phyloP scores from a whole-genome alignment of 2,113 vertebrate genomes.

The Ceyx melanurus region DNA sequence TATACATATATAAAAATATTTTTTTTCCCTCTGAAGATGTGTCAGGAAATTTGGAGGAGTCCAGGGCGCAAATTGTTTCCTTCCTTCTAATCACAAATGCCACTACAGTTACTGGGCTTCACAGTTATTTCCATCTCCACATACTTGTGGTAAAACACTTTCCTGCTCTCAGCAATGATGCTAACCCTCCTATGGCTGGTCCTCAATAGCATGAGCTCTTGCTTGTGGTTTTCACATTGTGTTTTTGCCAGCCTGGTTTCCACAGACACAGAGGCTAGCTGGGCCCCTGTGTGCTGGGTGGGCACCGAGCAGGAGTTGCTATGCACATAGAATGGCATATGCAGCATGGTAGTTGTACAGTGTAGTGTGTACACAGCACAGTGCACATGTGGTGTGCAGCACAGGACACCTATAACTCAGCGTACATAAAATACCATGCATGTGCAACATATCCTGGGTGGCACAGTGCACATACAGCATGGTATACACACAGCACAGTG shows the following conservation, averaged over 20 bases:
- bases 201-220: background rate
- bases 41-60: background rate
- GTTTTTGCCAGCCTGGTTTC: background rate
- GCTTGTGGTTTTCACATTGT: background rate
- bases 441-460: background rate
- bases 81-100: background rate
- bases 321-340: rapidly evolving
- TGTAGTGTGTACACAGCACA: rapidly evolving
- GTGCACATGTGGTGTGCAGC: background rate
- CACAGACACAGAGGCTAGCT: background rate
- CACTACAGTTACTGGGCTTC: background rate
- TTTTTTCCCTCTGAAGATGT: background rate
- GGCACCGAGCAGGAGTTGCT: background rate
- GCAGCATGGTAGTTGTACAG: rapidly evolving
- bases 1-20: background rate
- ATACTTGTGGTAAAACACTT: background rate
- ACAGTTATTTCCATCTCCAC: background rate
- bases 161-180: background rate
- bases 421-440: rapidly evolving
- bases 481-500: rapidly evolving
- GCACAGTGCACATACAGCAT: rapidly evolving
- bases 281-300: background rate
- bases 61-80: background rate
- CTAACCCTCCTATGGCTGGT: background rate
- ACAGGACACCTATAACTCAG: background rate